Conservation (phyloP, 2,888 invertebrate genomes). For the Latheticus oryzae region DNA sequence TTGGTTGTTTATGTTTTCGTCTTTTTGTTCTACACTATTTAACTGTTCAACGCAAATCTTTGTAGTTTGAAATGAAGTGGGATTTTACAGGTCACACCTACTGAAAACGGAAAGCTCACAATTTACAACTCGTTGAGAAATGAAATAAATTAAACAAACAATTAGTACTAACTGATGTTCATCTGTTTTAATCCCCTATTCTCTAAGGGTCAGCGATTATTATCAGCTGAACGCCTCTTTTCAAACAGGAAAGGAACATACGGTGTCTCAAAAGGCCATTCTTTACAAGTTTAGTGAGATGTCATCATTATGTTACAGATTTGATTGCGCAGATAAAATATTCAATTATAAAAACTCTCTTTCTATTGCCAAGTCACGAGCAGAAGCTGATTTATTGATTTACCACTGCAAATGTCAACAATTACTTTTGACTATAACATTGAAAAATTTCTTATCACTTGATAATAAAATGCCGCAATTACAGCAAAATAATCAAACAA, state of each 20-base stretch:
- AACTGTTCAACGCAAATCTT: constrained; percentile 47
- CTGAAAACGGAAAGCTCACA: constrained; percentile 10
- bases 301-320: no score
- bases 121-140: not conserved
- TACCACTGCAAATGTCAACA: no score
- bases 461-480: no score
- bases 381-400: no score
- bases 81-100: constrained; percentile 20
- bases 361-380: no score
- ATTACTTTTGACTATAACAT: no score
- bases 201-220: constrained; percentile 46
- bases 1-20: constrained; percentile 59
- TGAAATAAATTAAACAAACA: constrained; percentile 43
- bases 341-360: no score
- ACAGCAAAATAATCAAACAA: constrained; percentile 26
- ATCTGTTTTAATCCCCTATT: constrained; percentile 43
- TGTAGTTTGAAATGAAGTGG: constrained; percentile 25
- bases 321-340: no score
- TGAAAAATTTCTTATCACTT: no score
- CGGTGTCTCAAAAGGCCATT: constrained; percentile 42
- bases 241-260: constrained; percentile 51
- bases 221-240: constrained; percentile 52
- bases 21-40: constrained; percentile 52
- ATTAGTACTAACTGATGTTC: constrained; percentile 38
- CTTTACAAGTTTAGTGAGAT: constrained; percentile 33